Percentiles rank a stretch among this genome's conserved stretches.
Evolutionary conservation across 2,113 vertebrate species (phyloP).

Genomic region (Osmerus mordax): DNA sequence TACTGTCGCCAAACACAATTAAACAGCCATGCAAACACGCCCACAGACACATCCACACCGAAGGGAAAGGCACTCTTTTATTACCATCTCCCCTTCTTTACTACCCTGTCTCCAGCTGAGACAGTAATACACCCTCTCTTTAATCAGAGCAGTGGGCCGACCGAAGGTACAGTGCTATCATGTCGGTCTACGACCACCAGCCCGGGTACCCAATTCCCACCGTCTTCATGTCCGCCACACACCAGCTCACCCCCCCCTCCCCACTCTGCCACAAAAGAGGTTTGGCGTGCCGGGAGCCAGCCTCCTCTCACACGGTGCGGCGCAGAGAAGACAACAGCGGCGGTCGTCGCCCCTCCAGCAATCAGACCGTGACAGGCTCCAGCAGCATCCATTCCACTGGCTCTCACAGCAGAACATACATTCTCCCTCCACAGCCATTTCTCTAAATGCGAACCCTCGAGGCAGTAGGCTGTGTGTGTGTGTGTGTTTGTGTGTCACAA

Average conservation of each 20-base stretch:
- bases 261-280: too few species aligned
- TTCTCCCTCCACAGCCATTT: conserved; percentile 45
- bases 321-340: neutral
- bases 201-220: conserved; percentile 11
- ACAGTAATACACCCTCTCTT: conserved; percentile 44
- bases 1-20: conserved; percentile 4
- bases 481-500: conserved; percentile 19
- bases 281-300: neutral
- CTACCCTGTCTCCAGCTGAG: conserved; percentile 52
- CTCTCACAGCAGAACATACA: conserved; percentile 40
- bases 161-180: neutral
- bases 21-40: conserved; percentile 15
- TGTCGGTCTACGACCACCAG: neutral
- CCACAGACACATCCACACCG: conserved; percentile 13
- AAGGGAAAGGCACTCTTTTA: conserved; percentile 1
- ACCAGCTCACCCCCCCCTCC: conserved; percentile 30
- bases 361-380: conserved; percentile 61
- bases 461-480: neutral
- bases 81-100: conserved; percentile 47
- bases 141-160: conserved; percentile 36
- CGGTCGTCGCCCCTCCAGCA: conserved; percentile 18
- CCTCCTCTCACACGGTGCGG: neutral
- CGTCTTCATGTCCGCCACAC: conserved; percentile 23
- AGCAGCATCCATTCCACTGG: conserved; percentile 52
- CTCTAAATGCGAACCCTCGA: conserved; percentile 50